Evolutionary conservation across 1,140 invertebrate species (phyloP).

Genomic region (Drosophila orosa): DNA sequence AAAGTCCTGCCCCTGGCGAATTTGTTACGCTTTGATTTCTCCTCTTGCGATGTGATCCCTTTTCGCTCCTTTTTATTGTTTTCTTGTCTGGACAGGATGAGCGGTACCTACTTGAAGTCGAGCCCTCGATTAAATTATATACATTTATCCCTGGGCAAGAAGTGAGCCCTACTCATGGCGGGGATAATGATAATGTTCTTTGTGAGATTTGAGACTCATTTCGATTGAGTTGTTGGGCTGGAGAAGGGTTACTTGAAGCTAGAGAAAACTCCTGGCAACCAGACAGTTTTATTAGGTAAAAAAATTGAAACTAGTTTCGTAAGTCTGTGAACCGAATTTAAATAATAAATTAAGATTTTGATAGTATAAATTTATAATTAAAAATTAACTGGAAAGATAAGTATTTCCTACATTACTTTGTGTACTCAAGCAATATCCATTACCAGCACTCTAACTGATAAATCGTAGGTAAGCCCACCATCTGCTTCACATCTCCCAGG

Average conservation of each 20-base stretch:
- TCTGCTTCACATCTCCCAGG: constrained; percentile 9
- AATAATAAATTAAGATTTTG: background rate
- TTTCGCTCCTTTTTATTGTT: constrained; percentile 68
- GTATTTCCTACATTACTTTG: too few species aligned
- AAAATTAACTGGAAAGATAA: background rate
- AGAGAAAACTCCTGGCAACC: background rate
- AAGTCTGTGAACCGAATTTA: too few species aligned
- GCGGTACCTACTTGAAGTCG: constrained; percentile 69
- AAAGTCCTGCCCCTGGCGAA: constrained; percentile 57
- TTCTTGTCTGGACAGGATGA: constrained; percentile 42
- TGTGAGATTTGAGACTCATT: background rate
- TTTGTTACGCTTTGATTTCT: constrained; percentile 80
- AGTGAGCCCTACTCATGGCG: constrained; percentile 71
- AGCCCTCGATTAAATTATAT: constrained; percentile 71
- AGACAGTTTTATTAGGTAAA: too few species aligned
- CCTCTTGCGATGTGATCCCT: constrained; percentile 53
- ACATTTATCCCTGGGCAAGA: constrained; percentile 45
- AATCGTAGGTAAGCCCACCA: constrained; percentile 12
- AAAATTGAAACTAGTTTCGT: too few species aligned
- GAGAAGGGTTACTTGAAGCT: constrained; percentile 24
- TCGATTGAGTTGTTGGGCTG: constrained; percentile 34
- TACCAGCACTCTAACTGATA: background rate
- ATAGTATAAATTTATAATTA: background rate
- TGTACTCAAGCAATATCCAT: background rate
- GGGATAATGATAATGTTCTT: constrained; percentile 51